These are phyloP conservation scores for Aphidius colemani DNA, from an alignment of 2,888 invertebrate species.

Conservation along the genomic window DNA sequence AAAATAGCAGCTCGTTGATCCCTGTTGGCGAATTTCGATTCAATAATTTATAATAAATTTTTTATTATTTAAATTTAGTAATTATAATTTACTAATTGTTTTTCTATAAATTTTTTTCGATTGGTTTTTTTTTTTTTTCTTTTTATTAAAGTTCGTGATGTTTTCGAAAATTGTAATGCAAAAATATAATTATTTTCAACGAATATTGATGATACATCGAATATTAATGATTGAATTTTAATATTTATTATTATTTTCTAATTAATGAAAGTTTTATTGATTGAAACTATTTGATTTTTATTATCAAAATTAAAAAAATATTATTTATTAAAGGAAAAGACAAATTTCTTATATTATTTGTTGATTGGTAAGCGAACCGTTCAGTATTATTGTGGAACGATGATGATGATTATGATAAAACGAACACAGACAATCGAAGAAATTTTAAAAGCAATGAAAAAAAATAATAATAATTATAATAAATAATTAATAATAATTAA, in stretches of 20 bases:
- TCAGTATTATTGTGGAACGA: conserved; percentile 12
- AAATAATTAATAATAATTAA: background rate
- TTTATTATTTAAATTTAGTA: background rate
- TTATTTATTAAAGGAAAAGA: background rate
- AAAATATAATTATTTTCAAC: conserved; percentile 3
- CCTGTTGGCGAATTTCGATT: conserved; percentile 11
- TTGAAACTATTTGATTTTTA: too few species aligned
- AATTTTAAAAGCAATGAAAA: conserved; percentile 11
- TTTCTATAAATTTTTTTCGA: background rate
- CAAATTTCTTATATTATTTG: background rate
- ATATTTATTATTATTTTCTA: too few species aligned
- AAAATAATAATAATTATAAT: background rate
- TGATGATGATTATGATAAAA: background rate
- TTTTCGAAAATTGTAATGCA: too few species aligned
- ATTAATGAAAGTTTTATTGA: too few species aligned
- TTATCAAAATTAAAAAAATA: background rate
- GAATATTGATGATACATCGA: conserved; percentile 13
- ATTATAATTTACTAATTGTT: background rate
- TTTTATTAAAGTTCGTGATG: too few species aligned
- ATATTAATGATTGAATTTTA: background rate
- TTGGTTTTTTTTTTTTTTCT: too few species aligned
- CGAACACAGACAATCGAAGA: conserved; percentile 14
- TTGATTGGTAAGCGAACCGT: conserved; percentile 2
- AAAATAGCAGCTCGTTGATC: background rate
- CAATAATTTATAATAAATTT: conserved; percentile 13